These are phyloP conservation scores for Brassicogethes aeneus DNA, from an alignment of 2,888 invertebrate species.

Conservation along the genomic window DNA sequence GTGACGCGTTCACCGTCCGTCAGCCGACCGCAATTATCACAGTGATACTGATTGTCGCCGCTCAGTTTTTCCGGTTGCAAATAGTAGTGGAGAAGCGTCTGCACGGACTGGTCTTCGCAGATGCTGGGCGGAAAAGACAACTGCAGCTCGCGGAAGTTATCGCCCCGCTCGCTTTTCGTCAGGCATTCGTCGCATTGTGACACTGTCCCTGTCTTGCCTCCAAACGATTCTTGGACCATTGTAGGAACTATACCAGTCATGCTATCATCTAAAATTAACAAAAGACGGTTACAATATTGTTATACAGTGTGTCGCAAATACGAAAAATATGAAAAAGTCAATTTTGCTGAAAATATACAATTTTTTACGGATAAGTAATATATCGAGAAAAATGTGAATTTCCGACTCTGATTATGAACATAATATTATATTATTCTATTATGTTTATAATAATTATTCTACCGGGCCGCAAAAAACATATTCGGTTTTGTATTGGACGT, in stretches of 20 bases:
- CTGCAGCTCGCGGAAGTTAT: slow-evolving; percentile 73
- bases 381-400: too few relatives aligned
- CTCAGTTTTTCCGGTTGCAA: slow-evolving; percentile 67
- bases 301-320: too few relatives aligned
- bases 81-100: slow-evolving; percentile 68
- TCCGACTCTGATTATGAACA: too few relatives aligned
- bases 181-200: slow-evolving; percentile 67
- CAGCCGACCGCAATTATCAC: slow-evolving; percentile 63
- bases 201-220: slow-evolving; percentile 66
- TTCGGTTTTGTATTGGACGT: too few relatives aligned
- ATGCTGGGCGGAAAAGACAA: slow-evolving; percentile 56
- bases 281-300: too few relatives aligned
- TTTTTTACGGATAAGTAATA: too few relatives aligned
- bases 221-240: slow-evolving; percentile 63
- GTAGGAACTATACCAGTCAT: slow-evolving; percentile 28
- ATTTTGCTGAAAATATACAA: too few relatives aligned
- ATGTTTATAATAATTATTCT: too few relatives aligned
- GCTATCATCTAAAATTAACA: background rate
- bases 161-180: slow-evolving; percentile 62
- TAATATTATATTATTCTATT: too few relatives aligned
- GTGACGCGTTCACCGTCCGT: slow-evolving; percentile 69
- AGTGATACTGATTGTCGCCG: slow-evolving; percentile 76
- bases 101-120: slow-evolving; percentile 54
- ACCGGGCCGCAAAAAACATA: too few relatives aligned
- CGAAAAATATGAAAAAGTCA: too few relatives aligned